Conservation (phyloP, 2,888 invertebrate genomes). For the Limenitis camilla region DNA sequence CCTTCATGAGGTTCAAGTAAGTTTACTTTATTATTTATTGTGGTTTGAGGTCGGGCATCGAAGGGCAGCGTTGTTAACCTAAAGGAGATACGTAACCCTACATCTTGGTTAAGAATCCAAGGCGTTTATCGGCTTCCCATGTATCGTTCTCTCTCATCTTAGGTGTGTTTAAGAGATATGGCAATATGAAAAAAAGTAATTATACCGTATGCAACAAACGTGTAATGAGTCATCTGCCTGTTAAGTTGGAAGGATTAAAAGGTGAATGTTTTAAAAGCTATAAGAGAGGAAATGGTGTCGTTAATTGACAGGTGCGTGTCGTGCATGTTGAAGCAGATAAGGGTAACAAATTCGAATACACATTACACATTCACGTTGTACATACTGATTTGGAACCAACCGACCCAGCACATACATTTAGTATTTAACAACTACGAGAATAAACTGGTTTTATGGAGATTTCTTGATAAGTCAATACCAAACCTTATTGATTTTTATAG, state of each 20-base stretch:
- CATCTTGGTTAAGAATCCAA: too few species aligned
- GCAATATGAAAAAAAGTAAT: neutral
- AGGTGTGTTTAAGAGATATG: neutral
- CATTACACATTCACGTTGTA: conserved; percentile 5
- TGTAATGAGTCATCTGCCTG: conserved; percentile 10
- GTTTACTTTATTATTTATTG: too few species aligned
- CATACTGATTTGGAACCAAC: conserved; percentile 3
- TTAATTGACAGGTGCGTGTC: conserved; percentile 22
- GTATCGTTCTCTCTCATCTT: neutral
- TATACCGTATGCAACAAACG: conserved; percentile 1
- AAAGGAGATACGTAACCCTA: too few species aligned
- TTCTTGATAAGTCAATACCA: too few species aligned
- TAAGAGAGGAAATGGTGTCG: conserved; percentile 12
- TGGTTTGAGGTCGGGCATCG: too few species aligned
- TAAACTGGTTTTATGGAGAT: neutral
- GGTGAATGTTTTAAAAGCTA: conserved; percentile 13
- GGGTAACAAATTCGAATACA: conserved; percentile 18
- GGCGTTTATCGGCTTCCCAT: neutral
- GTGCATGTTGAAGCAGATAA: conserved; percentile 18
- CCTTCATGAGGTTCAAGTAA: too few species aligned
- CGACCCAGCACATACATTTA: neutral
- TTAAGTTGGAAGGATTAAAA: conserved; percentile 13
- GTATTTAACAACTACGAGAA: neutral
- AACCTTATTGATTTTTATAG: too few species aligned
- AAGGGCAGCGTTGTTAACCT: too few species aligned